A percentile compares a stretch with the other conserved stretches of the same genome.
Evolutionary conservation across 1,140 invertebrate genomes (phyloP).

Genomic region (Caenorhabditis brenneri): DNA sequence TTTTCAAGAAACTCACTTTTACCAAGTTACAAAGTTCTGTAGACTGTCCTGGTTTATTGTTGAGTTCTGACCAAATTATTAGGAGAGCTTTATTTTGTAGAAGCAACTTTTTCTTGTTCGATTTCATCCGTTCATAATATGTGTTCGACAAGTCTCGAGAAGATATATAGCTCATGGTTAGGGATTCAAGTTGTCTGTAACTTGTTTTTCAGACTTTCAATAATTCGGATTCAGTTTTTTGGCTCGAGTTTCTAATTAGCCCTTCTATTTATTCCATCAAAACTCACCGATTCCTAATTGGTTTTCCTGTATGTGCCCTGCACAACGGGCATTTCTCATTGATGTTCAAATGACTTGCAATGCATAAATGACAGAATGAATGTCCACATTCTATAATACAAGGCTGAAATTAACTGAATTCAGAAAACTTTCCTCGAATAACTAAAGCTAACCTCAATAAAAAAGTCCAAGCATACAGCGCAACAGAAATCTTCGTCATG

Average conservation of each 20-base stretch:
- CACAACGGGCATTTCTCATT: slow-evolving; percentile 21
- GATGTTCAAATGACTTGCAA: slow-evolving; percentile 29
- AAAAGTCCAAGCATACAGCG: slow-evolving; percentile 21
- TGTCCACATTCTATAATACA: slow-evolving; percentile 4
- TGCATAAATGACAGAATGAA: slow-evolving; percentile 3
- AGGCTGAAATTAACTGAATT: neutral
- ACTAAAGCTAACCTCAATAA: neutral
- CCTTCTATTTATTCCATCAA: too few species aligned
- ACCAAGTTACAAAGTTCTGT: neutral
- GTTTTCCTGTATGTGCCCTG: neutral
- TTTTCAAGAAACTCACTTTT: neutral
- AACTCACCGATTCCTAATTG: slow-evolving; percentile 27
- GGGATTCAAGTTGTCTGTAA: slow-evolving; percentile 11
- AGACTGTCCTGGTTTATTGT: neutral
- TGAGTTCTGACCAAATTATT: neutral
- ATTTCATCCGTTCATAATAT: slow-evolving; percentile 20
- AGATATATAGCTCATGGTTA: slow-evolving; percentile 4
- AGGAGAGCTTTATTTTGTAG: neutral
- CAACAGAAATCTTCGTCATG: slow-evolving; percentile 33
- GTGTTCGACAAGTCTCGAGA: neutral
- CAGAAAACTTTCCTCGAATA: neutral
- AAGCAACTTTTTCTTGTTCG: neutral
- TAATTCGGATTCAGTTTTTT: too few species aligned
- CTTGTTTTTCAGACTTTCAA: too few species aligned
- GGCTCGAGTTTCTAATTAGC: too few species aligned